Evolutionary conservation across 2,113 vertebrate genomes (phyloP), one percentile per base, ranked within the genome.

Genomic region (Zootoca vivipara): DNA sequence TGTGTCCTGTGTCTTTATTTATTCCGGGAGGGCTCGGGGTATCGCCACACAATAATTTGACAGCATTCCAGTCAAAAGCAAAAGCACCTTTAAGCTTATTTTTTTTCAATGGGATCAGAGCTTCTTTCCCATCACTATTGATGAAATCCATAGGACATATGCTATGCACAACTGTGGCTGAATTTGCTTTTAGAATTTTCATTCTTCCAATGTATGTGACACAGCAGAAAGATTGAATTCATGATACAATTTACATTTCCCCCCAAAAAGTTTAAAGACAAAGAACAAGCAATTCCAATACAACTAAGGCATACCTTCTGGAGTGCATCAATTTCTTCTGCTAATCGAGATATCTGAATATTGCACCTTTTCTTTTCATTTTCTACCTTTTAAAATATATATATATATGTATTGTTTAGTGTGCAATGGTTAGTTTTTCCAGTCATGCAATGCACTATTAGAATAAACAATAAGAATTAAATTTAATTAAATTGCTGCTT

Each of bases 291-390:
- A 78, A 64, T 52, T 65, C 69, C 0, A 77, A 3, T 28, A 75
- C 26, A 40, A 38, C 75, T 85, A 70, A 2, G 75, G 95, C 96
- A 8, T 96, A 99, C 99, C 97, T 98, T 95, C 87, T 98, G 98
- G 91, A 99, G 95, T 64, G 97, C 97, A 62, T 97, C 96, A 83
- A 99, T 92, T 94, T 99, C 98, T 94, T 98, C 98, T 7, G 96
- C 95, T 92, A 99, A 95, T n/a, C 88, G 97, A 82, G 97, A 96
- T 92, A 99, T 97, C 92, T 98, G 98, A 86, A 96, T 6, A 1
- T 98, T 98, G 85, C 91, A 98, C 82, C 98, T 98, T 91, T 98
- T 98, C 90, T 96, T 98, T 75, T 97, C 96, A 58, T 94, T 96
- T 70, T 97, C 97, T 69, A 99, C 97, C 99, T 99, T 94, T 64